Base-by-base conservation (phyloP, 2,888 invertebrate genomes). In the Uloborus plumipes region DNA sequence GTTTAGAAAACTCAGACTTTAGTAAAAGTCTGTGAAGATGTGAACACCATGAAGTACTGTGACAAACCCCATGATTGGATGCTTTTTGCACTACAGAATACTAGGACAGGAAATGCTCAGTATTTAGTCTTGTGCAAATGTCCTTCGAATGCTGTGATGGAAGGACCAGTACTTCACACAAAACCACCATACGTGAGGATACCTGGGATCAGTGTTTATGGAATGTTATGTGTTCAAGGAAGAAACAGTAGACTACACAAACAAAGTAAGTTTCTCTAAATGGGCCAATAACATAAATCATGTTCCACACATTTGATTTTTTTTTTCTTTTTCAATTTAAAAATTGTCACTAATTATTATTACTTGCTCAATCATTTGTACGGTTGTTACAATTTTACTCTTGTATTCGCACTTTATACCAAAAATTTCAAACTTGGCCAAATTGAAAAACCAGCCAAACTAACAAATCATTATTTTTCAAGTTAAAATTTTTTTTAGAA, bases 111-210 rank as follows among this genome's bases (percentile, higher is more conserved):
- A 86, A 97, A 97, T 90, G 96, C 96, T 3, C 96, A 97, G 90
- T 97, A 96, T 88, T 90, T 97, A 85, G 96, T 97, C 85, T 96
- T 97, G 86, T 97, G 97, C 89, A 92, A 95, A 87, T 97, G 97
- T 90, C 94, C 96, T 1, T 94, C 94, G 87, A 92, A 93, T 86
- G 94, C 94, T 88, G 92, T 94, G 88, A 91, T 97, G 89, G 96
- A 96, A 90, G 97, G 96, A 16, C 97, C 97, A 72, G 95, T 96
- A 93, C 95, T 95, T 14, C 97, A 97, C 89, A 95, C 96, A 88
- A 96, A 96, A 88, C 96, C 97, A 16, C 95, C 95, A 0, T 97
- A 97, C 88, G 97, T 96, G 2, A 95, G 96, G 86, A 96, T 97
- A 14, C 96, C 96, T 3, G 96, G 96, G 1, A 96, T 97, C 85